Evolutionary conservation across 2,113 vertebrate genomes (phyloP), one percentile per base, ranked within the genome.

Genomic region (Camarhynchus parvulus): DNA sequence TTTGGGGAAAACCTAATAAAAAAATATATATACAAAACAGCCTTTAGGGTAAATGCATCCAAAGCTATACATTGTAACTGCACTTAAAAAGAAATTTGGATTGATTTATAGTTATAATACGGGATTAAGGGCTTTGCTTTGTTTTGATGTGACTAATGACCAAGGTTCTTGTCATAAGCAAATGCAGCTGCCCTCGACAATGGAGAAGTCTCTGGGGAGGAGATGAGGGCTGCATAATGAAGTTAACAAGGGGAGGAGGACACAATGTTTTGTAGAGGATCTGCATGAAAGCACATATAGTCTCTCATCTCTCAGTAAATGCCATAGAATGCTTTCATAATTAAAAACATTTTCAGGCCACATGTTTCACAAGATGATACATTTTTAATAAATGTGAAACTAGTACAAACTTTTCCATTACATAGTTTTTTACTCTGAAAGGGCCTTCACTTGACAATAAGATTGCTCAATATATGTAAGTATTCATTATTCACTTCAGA

Each of bases 151-250:
- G 75, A 64, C 87, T 95, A 96, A 95, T 92, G 84, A 96, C 89
- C 53, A 77, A 83, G 42, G 56, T 87, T 95, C 90, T 94, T 93
- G 62, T 93, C 96, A 96, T 80, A 92, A 95, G 92, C 84, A 94
- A 96, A 94, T 72, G 90, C 96, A 97, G 94, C 90, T 97, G 95
- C 95, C 93, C 77, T 93, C 96, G 95, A 96, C 94, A 95, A 96
- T 94, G 89, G 90, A 35, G 72, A 81, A 92, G 87, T 93, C 95
- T 89, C 95, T 62, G 41, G 77, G 77, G 95, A 93, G 66, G 72
- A 82, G 68, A 80, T 50, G 86, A 79, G 31, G 77, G 69, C 42
- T 91, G 68, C 64, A 77, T 83, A 91, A 96, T 87, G 83, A 91
- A 76, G 41, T 90, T 95, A 96, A 90, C 52, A 83, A 87, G 80